phyloP scores from a whole-genome alignment of 1,140 invertebrate genomes.

The Brachystomella parvula region DNA sequence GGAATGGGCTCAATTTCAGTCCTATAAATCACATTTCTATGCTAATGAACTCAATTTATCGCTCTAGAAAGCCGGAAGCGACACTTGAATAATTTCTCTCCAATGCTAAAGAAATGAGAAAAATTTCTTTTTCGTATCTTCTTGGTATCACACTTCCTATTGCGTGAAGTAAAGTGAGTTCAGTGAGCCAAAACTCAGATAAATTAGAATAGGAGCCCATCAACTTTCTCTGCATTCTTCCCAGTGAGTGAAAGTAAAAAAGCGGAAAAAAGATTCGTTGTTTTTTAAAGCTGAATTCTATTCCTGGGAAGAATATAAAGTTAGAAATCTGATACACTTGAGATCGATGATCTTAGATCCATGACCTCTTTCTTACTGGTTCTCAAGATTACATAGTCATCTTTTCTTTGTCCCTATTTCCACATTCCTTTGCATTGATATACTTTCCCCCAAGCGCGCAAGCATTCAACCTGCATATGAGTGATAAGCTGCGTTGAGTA shows the following conservation, averaged over 20 bases:
- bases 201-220: background rate
- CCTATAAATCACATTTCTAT: conserved; percentile 1
- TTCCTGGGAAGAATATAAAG: too few relatives aligned
- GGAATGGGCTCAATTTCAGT: background rate
- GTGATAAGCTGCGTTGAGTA: too few relatives aligned
- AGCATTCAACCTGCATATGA: too few relatives aligned
- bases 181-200: too few relatives aligned
- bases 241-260: background rate
- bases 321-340: too few relatives aligned
- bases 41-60: background rate
- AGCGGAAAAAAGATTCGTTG: background rate
- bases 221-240: background rate
- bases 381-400: too few relatives aligned
- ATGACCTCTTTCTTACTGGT: too few relatives aligned
- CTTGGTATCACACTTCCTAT: background rate
- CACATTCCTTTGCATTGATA: too few relatives aligned
- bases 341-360: too few relatives aligned
- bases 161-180: background rate
- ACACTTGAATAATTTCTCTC: background rate
- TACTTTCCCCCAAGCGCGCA: too few relatives aligned
- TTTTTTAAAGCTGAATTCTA: background rate
- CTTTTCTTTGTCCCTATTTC: too few relatives aligned
- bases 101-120: too few relatives aligned
- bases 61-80: background rate
- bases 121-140: background rate